Base-by-base conservation (phyloP, 2,888 invertebrate genomes). In the Amphipoea oculea region DNA sequence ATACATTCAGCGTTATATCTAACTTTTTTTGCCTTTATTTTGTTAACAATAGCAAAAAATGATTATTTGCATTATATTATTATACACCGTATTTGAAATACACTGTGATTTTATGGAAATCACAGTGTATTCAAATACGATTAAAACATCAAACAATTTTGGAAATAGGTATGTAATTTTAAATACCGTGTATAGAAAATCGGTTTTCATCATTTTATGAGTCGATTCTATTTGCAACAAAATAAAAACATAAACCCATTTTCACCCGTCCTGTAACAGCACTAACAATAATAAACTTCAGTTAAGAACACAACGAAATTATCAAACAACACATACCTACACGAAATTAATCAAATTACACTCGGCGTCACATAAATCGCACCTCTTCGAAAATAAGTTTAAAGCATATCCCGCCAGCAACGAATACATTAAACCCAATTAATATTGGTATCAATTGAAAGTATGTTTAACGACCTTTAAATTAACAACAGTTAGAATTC, bases 291-390 rank as follows among this genome's bases (percentile, higher is more conserved):
- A 83, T 63, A 69, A 73, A 65, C 66, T 73, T 36, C 60, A 86
- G 74, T 83, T 84, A 77, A 51, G 23, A 45, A 60, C 73, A 67
- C 29, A 70, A 54, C 20, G 20, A 45, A 77, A 68, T 78, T 77
- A 69, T 68, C 65, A 81, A 76, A 80, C 42, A 68, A 74, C n/a
- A 83, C 60, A 78, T 65, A 76, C 71, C 72, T 63, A 76, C 70
- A 70, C 73, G 63, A 76, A 73, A 81, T 74, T 76, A 82, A 85
- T 80, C 73, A 78, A 84, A 86, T 86, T 82, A n/a, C n/a, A n/a
- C n/a, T n/a, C n/a, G n/a, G n/a, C n/a, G n/a, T n/a, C n/a, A n/a
- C n/a, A n/a, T n/a, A n/a, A n/a, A n/a, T n/a, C n/a, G n/a, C n/a
- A n/a, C n/a, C n/a, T n/a, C n/a, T n/a, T n/a, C n/a, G n/a, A n/a